Conservation (phyloP, 2,113 vertebrate genomes). For the Chunga burmeisteri region DNA sequence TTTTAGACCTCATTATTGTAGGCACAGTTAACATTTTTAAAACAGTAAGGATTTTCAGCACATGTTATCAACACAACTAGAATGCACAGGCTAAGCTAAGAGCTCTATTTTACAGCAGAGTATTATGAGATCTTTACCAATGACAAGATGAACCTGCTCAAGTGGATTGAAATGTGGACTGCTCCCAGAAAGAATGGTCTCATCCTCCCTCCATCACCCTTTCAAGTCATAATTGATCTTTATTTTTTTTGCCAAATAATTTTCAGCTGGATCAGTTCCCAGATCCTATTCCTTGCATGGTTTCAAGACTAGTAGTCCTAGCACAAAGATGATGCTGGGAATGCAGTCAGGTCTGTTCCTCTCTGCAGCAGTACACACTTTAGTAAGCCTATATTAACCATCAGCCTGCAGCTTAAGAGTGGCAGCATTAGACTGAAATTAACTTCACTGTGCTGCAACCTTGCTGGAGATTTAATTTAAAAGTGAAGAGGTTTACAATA, state of each 20-base stretch:
- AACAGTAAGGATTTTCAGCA: neutral
- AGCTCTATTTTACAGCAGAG: neutral
- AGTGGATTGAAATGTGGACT: neutral
- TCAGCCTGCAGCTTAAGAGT: neutral
- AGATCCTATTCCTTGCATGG: neutral
- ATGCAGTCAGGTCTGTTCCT: neutral
- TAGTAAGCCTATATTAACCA: neutral
- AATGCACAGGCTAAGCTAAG: neutral
- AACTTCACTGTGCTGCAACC: neutral
- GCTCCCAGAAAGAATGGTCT: neutral
- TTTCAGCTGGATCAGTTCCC: neutral
- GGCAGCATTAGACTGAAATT: neutral
- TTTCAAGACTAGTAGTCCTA: neutral
- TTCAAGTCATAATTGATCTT: neutral
- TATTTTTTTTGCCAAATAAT: neutral
- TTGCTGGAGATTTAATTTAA: neutral
- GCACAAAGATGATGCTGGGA: neutral
- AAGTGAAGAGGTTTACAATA: neutral
- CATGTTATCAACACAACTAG: neutral
- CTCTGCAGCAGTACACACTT: neutral
- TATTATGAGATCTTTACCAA: neutral
- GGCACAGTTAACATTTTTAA: neutral
- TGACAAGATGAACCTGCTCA: neutral
- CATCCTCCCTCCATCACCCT: neutral
- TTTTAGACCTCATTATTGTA: neutral